These are phyloP conservation scores for Scortum barcoo DNA, from an alignment of 2,113 vertebrate species.

Conservation along the genomic window DNA sequence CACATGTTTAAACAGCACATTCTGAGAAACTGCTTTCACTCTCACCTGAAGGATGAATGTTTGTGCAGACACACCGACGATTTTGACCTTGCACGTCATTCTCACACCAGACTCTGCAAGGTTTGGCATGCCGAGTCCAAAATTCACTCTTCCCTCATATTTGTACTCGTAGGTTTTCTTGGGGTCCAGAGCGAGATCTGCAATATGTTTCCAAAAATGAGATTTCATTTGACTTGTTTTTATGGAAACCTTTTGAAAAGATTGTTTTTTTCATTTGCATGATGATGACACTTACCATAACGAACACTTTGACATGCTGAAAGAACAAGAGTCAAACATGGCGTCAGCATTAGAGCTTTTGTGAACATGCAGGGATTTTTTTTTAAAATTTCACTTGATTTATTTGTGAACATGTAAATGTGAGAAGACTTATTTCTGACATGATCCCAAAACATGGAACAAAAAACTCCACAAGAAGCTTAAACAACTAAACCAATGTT, in stretches of 20 bases:
- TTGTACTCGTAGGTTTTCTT: conserved; percentile 82
- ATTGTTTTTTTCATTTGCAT: neutral
- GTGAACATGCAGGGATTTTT: neutral
- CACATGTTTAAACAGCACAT: neutral
- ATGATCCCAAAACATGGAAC: neutral
- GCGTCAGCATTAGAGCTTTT: neutral
- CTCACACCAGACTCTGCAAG: conserved; percentile 77
- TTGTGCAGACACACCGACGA: conserved; percentile 67
- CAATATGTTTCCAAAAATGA: conserved; percentile 46
- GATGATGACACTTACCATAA: conserved; percentile 78
- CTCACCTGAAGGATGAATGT: conserved; percentile 81
- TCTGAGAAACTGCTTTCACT: neutral
- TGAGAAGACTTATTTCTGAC: neutral
- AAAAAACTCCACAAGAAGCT: neutral
- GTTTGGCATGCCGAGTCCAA: conserved; percentile 76
- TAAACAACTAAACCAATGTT: too few species aligned
- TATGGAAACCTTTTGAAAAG: neutral
- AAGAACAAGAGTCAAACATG: conserved; percentile 23
- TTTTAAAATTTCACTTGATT: too few species aligned
- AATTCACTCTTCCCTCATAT: conserved; percentile 79
- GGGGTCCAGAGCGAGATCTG: conserved; percentile 77
- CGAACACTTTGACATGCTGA: conserved; percentile 76
- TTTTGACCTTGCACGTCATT: conserved; percentile 77
- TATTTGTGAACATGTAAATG: neutral
- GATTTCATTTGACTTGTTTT: conserved; percentile 39